Conservation (phyloP, 37 sponge, comb jelly and placozoan species). For the Beroe forskalii region DNA sequence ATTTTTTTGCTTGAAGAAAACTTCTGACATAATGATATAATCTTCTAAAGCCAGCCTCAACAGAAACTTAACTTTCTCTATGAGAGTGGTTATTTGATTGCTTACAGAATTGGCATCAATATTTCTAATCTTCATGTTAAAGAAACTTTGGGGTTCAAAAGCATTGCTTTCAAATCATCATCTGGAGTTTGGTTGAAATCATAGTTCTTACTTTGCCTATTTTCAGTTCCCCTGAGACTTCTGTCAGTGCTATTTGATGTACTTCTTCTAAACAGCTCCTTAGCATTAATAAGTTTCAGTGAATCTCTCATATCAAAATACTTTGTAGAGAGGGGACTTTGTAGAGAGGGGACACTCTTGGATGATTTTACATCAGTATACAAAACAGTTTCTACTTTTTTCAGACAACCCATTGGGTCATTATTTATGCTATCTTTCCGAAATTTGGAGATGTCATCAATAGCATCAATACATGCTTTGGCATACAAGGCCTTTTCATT, state of each 20-base stretch:
- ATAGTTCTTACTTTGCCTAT: neutral
- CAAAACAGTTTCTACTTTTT: neutral
- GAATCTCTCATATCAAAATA: neutral
- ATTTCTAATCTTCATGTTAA: neutral
- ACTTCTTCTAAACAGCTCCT: neutral
- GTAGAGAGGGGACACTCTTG: neutral
- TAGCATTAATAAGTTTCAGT: neutral
- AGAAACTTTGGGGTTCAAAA: slow-evolving; percentile 13
- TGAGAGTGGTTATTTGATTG: neutral
- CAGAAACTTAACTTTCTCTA: slow-evolving; percentile 10
- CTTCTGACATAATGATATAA: neutral
- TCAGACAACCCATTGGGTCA: neutral
- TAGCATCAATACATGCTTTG: neutral
- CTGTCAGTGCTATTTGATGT: neutral
- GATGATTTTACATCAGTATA: neutral
- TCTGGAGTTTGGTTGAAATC: slow-evolving; percentile 30
- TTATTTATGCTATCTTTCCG: too few relatives aligned
- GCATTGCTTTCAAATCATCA: slow-evolving; percentile 7
- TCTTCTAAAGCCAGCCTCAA: slow-evolving; percentile 14
- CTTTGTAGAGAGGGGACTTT: neutral
- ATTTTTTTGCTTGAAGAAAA: slow-evolving; percentile 53
- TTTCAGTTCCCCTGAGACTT: neutral
- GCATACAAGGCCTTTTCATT: neutral
- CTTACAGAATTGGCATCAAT: neutral
- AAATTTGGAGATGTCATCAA: neutral